Evolutionary conservation across 1,140 invertebrate species (phyloP).

Genomic region (Coptotermes formosanus): DNA sequence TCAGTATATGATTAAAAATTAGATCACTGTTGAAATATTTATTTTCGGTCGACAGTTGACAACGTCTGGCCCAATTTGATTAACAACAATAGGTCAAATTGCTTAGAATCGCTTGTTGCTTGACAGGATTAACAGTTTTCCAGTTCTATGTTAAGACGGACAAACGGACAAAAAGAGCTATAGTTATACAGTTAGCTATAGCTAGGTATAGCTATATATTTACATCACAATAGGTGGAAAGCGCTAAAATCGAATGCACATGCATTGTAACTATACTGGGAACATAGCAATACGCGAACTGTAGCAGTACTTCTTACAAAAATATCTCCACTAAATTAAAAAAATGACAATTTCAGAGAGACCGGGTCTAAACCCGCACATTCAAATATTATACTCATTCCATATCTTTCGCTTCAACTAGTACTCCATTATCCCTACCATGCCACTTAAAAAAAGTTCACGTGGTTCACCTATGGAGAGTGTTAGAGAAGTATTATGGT

Average conservation of each 20-base stretch:
- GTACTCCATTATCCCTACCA: background rate
- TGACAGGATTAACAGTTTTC: background rate
- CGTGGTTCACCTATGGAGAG: slow-evolving; percentile 4
- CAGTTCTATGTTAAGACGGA: background rate
- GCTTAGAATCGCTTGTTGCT: background rate
- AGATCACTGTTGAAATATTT: background rate
- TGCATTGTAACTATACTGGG: background rate
- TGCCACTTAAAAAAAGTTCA: slow-evolving; percentile 1
- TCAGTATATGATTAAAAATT: background rate
- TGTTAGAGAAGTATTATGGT: slow-evolving; percentile 13
- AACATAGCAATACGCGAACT: background rate
- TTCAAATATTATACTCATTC: background rate
- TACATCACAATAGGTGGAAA: background rate
- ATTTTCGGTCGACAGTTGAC: background rate
- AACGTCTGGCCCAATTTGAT: background rate
- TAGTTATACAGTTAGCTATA: background rate
- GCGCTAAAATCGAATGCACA: background rate
- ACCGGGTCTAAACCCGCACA: background rate
- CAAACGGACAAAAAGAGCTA: background rate
- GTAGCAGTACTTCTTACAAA: background rate
- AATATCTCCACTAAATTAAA: slow-evolving; percentile 20
- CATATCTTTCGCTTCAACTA: background rate
- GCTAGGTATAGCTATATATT: background rate
- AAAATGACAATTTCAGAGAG: background rate
- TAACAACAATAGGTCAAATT: too few relatives aligned